Evolutionary conservation across 2,113 vertebrate species (phyloP), one percentile per base, ranked within the genome.

Genomic region (Procavia capensis): DNA sequence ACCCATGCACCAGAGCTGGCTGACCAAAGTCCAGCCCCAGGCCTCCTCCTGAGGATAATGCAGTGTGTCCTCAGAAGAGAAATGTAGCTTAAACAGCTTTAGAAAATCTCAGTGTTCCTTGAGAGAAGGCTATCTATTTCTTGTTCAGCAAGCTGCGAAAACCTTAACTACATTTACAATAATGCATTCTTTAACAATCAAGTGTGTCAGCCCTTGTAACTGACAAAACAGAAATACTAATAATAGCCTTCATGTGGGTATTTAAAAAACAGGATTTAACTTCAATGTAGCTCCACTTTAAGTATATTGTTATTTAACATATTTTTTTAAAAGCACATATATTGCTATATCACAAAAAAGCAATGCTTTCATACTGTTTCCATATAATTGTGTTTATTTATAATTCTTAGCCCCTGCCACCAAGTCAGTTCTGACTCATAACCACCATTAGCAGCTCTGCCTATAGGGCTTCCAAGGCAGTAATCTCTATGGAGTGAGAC

Each of bases 181-280:
- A 45, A 66, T 50, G 50, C 82, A 76, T 87, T 86, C 82, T 87
- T 79, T 70, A 9, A 76, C 41, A 61, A 50, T 82, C 25, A 86
- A 50, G 19, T 47, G 63, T 91, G 57, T 68, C 29, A 86, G 9
- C 17, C 75, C 17, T 90, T 59, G 0, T 82, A 93, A 89, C 34
- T 27, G 75, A 68, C 84, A 43, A 80, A n/a, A 9, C 3, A 59
- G 54, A 86, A 92, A 59, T 59, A 9, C 31, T 78, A 66, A 64
- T 22, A 92, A 59, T 0, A n/a, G 17, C 54, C 31, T 80, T 41
- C 54, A 89, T 9, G 63, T 0, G 43, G 29, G n/a, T 36, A 17
- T 45, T 68, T 5, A 54, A 80, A 94, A 76, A 89, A 70, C 57
- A 82, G 81, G 91, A 92, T 61, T 82, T 94, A 82, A 82, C n/a